A percentile compares a stretch with the other conserved stretches of the same genome.
Evolutionary conservation across 1,140 invertebrate genomes (phyloP).

Genomic region (Hycleus phaleratus): DNA sequence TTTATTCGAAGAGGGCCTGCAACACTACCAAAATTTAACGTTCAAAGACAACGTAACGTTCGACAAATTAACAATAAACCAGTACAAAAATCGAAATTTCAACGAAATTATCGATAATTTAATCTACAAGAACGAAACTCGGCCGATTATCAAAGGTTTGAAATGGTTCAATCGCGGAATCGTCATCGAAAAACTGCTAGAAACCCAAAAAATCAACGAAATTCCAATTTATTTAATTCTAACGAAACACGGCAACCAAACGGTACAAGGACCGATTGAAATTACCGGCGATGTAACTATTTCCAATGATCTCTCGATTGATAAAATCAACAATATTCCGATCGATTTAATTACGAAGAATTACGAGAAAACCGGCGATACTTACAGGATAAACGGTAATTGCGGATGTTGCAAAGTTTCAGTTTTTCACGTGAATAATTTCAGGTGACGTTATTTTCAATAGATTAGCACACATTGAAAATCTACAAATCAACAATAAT

Average conservation of each 20-base stretch:
- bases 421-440: constrained; percentile 5
- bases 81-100: constrained; percentile 26
- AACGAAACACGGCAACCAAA: constrained; percentile 28
- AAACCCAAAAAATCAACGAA: constrained; percentile 31
- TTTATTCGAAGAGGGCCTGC: neutral
- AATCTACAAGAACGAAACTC: constrained; percentile 32
- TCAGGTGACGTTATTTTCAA: constrained; percentile 29
- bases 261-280: constrained; percentile 22
- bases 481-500: constrained; percentile 20
- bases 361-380: constrained; percentile 17
- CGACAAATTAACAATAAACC: constrained; percentile 24
- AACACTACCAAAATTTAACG: constrained; percentile 1
- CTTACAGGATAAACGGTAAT: constrained; percentile 23
- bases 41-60: constrained; percentile 29
- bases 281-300: constrained; percentile 31
- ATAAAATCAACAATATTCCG: constrained; percentile 25
- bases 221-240: constrained; percentile 32
- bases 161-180: constrained; percentile 30
- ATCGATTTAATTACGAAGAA: constrained; percentile 23
- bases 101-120: constrained; percentile 24
- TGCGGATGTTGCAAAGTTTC: neutral
- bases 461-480: constrained; percentile 21
- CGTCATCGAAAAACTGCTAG: constrained; percentile 29
- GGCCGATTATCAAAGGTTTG: constrained; percentile 17
- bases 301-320: constrained; percentile 22